Base-by-base conservation (phyloP, 2,888 invertebrate species). In the Noctua janthe region DNA sequence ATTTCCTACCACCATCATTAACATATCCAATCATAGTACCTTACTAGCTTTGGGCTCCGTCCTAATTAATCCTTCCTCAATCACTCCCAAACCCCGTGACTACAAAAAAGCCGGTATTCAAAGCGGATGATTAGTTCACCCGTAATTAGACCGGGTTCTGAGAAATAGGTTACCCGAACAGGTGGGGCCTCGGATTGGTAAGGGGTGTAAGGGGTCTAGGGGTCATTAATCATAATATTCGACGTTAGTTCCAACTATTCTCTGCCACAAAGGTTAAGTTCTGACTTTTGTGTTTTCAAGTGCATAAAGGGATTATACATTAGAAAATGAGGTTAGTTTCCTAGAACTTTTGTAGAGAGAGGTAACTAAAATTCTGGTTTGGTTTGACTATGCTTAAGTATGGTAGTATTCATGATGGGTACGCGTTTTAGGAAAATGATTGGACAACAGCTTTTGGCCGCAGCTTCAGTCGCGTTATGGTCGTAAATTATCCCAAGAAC, bases 201-300 rank as follows among this genome's bases (percentile, higher is more conserved):
- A 71, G 69, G 69, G 69, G 47, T 69, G 71, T 39, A 39, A 51
- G 35, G 74, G 23, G 66, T 66, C 10, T 71, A 47, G 11, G 29
- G 71, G n/a, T 84, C 89, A 89, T 89, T 84, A 87, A 89, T 89
- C 89, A 89, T 89, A 80, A 87, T 87, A 82, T 90, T 85, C 74
- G 76, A 72, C 62, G 73, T 54, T 83, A 51, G 74, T 83, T 82
- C 56, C 17, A 84, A 75, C 77, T 77, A 83, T 54, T 49, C 75
- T 35, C 29, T 49, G 69, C 23, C 54, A 78, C 39, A 80, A 49
- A 54, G 49, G 56, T 64, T 56, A 64, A 39, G n/a, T 76, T 82
- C 67, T 47, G 23, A n/a, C 71, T 59, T 76, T 84, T 87, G 43
- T 85, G 69, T 43, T 54, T 20, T n/a, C 47, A 43, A 62, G 23